phyloP scores from a whole-genome alignment of 2,797 vertebrate species.

The Falco berigora region DNA sequence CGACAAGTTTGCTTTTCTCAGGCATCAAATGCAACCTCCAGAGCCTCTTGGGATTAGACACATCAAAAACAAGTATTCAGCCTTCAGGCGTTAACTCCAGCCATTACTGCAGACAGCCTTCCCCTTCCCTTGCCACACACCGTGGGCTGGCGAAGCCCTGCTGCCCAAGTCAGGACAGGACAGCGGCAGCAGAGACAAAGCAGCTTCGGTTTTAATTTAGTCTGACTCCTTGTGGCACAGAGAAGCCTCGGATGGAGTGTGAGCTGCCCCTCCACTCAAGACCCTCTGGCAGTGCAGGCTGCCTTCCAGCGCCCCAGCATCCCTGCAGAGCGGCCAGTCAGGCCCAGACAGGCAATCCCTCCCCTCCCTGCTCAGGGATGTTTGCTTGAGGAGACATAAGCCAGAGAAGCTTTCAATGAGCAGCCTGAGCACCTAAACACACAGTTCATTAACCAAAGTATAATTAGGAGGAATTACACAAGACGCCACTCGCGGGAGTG shows the following conservation, averaged over 20 bases:
- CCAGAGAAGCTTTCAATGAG: neutral
- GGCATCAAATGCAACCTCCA: neutral
- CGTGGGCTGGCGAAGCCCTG: rapidly evolving
- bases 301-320: neutral
- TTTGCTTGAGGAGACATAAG: neutral
- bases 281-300: neutral
- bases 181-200: neutral
- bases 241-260: neutral
- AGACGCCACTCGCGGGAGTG: neutral
- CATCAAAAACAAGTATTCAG: neutral
- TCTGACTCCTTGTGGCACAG: neutral
- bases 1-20: neutral
- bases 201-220: neutral
- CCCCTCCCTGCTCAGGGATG: neutral
- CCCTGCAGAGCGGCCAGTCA: neutral
- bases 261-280: rapidly evolving
- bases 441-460: neutral
- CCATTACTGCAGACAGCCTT: neutral
- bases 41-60: neutral
- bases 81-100: neutral
- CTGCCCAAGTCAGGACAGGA: neutral
- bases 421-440: neutral
- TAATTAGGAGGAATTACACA: neutral
- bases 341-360: neutral
- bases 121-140: neutral